Conservation (phyloP, 2,113 vertebrate species). For the Paramormyrops kingsleyae region DNA sequence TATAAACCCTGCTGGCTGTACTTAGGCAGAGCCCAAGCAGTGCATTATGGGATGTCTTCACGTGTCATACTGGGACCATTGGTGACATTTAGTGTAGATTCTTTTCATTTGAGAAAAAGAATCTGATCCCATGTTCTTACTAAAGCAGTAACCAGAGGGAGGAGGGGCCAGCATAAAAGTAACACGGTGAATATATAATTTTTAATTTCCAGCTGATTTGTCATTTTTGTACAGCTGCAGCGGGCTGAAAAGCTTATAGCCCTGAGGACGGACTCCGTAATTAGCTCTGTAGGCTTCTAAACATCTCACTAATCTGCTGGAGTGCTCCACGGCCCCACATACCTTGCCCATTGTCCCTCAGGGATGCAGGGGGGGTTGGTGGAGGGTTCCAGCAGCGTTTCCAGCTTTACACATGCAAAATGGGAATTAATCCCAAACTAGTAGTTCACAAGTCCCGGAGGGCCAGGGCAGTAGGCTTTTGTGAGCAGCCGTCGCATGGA, state of each 20-base stretch:
- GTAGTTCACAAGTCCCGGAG: neutral
- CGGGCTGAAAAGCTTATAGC: neutral
- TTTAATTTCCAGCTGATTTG: conserved; percentile 5
- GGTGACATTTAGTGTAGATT: neutral
- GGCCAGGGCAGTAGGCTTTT: neutral
- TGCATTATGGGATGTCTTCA: neutral
- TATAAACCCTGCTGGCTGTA: neutral
- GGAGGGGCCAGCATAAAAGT: neutral
- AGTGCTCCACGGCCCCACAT: conserved; percentile 14
- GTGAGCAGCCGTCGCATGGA: neutral
- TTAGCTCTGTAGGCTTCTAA: conserved; percentile 30
- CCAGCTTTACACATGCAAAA: conserved; percentile 22
- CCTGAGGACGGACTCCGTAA: conserved; percentile 35
- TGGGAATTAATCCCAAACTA: conserved; percentile 21
- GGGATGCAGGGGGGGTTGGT: neutral
- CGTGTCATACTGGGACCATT: neutral
- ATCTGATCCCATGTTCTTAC: neutral
- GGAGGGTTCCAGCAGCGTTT: neutral
- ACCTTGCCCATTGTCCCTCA: conserved; percentile 14
- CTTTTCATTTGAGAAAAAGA: neutral
- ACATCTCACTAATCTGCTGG: conserved; percentile 25
- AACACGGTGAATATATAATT: neutral
- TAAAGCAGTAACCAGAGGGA: neutral
- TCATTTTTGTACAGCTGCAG: conserved; percentile 1
- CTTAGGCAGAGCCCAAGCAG: neutral